phyloP scores from a whole-genome alignment of 2,113 vertebrate species.

The Rhabdornis inornatus region DNA sequence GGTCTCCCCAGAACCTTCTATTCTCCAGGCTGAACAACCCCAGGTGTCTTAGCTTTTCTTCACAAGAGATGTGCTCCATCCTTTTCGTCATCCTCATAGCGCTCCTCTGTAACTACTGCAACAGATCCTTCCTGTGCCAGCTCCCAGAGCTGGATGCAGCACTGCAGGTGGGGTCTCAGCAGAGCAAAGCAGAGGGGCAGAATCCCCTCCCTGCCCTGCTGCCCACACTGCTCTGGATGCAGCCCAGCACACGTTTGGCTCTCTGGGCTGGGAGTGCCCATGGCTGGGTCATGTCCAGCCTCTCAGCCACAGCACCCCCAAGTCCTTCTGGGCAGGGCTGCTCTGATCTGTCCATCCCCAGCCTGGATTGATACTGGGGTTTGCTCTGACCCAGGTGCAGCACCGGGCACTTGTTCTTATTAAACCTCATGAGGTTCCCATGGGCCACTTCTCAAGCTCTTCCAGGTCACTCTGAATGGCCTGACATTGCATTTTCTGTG shows the following conservation, averaged over 20 bases:
- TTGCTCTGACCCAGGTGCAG: background rate
- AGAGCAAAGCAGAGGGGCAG: background rate
- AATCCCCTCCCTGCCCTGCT: background rate
- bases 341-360: background rate
- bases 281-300: background rate
- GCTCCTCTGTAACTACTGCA: background rate
- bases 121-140: accelerated
- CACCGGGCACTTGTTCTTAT: background rate
- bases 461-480: background rate
- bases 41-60: background rate
- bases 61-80: background rate
- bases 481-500: accelerated
- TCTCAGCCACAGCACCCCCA: background rate
- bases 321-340: background rate
- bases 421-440: background rate
- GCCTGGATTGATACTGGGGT: background rate
- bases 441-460: background rate
- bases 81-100: background rate
- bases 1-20: background rate
- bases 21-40: background rate
- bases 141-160: background rate
- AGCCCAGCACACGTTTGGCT: background rate
- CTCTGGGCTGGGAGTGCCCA: no score
- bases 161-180: background rate
- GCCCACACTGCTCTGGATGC: background rate